A percentile compares a stretch with the other conserved stretches of the same genome.
These are phyloP conservation scores for Brachypodius melanocephalos DNA, from an alignment of 2,113 vertebrate genomes.

Conservation along the genomic window DNA sequence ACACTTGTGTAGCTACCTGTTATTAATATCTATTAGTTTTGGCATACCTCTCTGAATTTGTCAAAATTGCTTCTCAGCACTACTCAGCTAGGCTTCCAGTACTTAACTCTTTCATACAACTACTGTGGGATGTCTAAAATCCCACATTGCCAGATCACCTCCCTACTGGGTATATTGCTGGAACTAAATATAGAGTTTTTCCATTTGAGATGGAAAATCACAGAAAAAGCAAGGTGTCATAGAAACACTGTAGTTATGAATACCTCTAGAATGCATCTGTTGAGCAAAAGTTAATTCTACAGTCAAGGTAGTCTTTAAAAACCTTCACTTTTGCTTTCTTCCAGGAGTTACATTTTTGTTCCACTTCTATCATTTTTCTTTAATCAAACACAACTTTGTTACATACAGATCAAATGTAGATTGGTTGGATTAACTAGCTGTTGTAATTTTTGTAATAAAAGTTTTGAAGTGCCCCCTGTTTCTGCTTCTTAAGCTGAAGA, in stretches of 20 bases:
- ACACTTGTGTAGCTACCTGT: not conserved
- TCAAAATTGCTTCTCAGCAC: not conserved
- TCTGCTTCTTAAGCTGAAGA: not conserved
- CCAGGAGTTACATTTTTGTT: not conserved
- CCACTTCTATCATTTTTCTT: not conserved
- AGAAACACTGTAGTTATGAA: not conserved
- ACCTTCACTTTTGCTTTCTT: not conserved
- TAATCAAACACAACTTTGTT: not conserved
- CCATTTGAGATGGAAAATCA: not conserved
- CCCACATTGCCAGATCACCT: fast-evolving
- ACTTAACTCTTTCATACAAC: not conserved
- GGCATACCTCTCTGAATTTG: not conserved
- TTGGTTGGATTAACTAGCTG: not conserved
- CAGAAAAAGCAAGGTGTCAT: not conserved
- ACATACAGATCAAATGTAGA: not conserved
- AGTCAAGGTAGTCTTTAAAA: not conserved
- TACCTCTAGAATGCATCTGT: not conserved
- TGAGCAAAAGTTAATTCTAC: not conserved
- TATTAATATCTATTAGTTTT: not conserved
- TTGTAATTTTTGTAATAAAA: not conserved
- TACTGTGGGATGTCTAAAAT: not conserved
- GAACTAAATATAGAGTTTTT: not conserved
- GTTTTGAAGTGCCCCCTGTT: not conserved
- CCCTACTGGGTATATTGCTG: not conserved
- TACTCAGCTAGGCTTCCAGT: not conserved